Conservation (phyloP, 2,797 vertebrate species). For the Sparus aurata region DNA sequence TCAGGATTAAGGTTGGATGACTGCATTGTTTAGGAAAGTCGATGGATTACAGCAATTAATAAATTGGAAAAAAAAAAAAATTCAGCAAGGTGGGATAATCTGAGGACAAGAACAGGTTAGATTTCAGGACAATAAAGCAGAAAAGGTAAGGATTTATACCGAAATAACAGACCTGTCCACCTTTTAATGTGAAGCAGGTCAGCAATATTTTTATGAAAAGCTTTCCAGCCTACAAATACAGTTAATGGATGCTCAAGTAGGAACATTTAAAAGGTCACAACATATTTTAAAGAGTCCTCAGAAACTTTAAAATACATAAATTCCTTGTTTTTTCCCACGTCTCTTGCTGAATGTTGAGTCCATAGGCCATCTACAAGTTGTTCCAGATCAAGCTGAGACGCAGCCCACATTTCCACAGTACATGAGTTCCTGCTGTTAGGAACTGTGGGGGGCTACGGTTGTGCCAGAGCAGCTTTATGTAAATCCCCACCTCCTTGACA, state of each 20-base stretch:
- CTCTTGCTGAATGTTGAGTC: conserved; percentile 6
- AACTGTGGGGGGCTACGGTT: conserved; percentile 16
- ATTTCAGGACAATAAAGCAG: conserved; percentile 27
- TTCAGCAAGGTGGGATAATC: conserved; percentile 38
- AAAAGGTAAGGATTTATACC: conserved; percentile 12
- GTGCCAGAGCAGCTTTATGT: conserved; percentile 33
- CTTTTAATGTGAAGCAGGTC: conserved; percentile 1
- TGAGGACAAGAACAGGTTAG: conserved; percentile 21
- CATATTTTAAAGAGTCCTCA: conserved; percentile 1
- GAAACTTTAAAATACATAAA: conserved; percentile 16
- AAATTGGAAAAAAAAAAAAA: conserved; percentile 57
- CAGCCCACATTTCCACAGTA: conserved; percentile 15
- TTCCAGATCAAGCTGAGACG: conserved; percentile 28
- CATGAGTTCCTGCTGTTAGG: conserved; percentile 22
- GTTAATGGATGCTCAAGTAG: conserved; percentile 4
- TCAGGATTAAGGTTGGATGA: conserved; percentile 61
- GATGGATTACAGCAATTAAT: conserved; percentile 73
- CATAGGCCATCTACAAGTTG: conserved; percentile 25
- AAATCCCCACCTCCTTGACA: conserved; percentile 33
- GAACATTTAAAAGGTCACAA: conserved; percentile 12
- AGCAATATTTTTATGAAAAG: conserved; percentile 9
- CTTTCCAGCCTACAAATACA: not conserved
- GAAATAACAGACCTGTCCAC: conserved; percentile 11
- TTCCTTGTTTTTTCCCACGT: not conserved
- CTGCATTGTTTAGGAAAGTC: conserved; percentile 41